These are phyloP conservation scores for Peromyscus leucopus DNA, from an alignment of 2,113 vertebrate species.

Conservation along the genomic window DNA sequence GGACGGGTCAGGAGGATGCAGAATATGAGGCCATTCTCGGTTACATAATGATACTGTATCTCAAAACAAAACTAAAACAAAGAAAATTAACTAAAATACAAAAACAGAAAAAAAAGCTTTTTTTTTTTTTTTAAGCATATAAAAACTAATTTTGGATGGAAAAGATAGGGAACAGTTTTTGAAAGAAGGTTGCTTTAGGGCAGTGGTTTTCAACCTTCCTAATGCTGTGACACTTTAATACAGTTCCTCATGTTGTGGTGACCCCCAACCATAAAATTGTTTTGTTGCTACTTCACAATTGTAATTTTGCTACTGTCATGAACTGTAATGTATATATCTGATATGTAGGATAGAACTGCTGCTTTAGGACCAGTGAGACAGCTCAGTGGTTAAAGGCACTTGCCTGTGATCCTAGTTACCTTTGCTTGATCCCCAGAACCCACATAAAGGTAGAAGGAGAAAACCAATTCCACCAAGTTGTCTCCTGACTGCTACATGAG, in stretches of 20 bases:
- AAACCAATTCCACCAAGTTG: not conserved
- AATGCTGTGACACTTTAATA: not conserved
- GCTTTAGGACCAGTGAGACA: not conserved
- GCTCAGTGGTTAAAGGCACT: not conserved
- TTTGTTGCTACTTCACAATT: not conserved
- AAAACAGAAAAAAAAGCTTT: not conserved
- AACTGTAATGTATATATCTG: not conserved
- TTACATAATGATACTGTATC: not conserved
- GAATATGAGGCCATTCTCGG: not conserved
- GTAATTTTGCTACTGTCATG: not conserved
- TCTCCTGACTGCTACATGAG: not conserved
- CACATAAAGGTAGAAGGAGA: not conserved
- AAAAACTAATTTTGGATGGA: not conserved
- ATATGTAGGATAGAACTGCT: not conserved
- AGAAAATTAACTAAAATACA: not conserved
- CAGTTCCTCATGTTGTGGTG: not conserved
- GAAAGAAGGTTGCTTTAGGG: slow-evolving; percentile 7
- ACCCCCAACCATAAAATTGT: not conserved
- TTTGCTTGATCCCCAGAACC: not conserved
- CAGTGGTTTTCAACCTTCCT: not conserved
- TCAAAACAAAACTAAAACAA: not conserved
- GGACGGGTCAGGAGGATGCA: not conserved
- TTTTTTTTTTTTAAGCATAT: not conserved
- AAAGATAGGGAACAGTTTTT: slow-evolving; percentile 13
- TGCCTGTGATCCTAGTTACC: not conserved